A percentile compares a stretch with the other conserved stretches of the same genome.
These are phyloP conservation scores for Stramonita haemastoma DNA, from an alignment of 2,888 invertebrate genomes.

Conservation along the genomic window DNA sequence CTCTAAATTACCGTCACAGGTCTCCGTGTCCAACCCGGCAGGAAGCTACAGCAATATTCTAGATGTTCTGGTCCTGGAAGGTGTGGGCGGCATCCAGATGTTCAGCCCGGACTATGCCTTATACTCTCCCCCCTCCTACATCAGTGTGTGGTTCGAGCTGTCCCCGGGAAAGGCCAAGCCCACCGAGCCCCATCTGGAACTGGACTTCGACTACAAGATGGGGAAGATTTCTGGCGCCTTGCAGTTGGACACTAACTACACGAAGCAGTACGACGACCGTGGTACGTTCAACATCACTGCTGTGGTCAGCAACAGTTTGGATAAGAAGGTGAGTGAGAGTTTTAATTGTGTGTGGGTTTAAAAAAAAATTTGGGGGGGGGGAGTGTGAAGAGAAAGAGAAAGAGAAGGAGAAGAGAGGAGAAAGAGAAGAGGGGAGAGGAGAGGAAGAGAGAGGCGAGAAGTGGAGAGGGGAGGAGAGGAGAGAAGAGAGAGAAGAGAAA, in stretches of 20 bases:
- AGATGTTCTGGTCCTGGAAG: constrained; percentile 53
- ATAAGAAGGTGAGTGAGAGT: constrained; percentile 37
- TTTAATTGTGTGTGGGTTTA: background rate
- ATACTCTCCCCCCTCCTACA: constrained; percentile 46
- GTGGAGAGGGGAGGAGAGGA: too few relatives aligned
- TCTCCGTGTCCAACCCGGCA: constrained; percentile 54
- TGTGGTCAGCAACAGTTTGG: constrained; percentile 56
- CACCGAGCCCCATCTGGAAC: constrained; percentile 54
- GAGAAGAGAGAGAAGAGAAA: too few relatives aligned
- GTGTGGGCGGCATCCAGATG: constrained; percentile 57
- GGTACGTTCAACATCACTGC: constrained; percentile 51
- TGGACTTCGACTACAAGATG: constrained; percentile 61
- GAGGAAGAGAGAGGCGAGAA: too few relatives aligned
- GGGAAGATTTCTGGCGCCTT: background rate
- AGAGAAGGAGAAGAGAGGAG: too few relatives aligned
- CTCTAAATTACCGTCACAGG: too few relatives aligned
- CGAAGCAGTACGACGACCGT: constrained; percentile 47
- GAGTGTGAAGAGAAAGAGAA: too few relatives aligned
- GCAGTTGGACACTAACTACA: constrained; percentile 39
- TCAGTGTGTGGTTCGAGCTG: constrained; percentile 47
- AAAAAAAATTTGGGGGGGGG: too few relatives aligned
- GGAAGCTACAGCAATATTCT: constrained; percentile 39
- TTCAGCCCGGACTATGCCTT: constrained; percentile 43
- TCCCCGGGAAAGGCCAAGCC: constrained; percentile 49
- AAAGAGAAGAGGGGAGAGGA: too few relatives aligned